Base-by-base conservation (phyloP, 2,113 vertebrate genomes). In the Trichomycterus rosablanca region DNA sequence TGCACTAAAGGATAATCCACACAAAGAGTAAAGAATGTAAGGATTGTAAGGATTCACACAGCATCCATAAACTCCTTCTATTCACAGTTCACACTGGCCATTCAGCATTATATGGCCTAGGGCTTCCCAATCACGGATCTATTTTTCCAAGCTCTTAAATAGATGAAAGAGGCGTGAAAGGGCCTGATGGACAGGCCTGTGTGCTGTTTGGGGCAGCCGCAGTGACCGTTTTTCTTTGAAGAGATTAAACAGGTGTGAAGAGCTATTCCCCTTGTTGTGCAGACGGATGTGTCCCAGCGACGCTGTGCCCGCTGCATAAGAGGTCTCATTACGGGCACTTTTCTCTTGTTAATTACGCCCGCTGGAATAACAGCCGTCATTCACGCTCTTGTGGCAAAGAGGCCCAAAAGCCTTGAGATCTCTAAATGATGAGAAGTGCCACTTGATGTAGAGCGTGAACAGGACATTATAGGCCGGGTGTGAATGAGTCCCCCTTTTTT, bases 161-260 rank as follows among this genome's bases (percentile, higher is more conserved):
- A 30, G 43, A 30, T 48, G 44, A 65, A 48, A 56, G 52, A 57
- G 34, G 63, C 23, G 52, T 35, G 44, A 65, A 64, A 65, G 44
- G 52, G 22, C 45, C 63, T 65, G 63, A 56, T 14, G 52, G 52
- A 65, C 53, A 62, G 51, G 66, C 53, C 53, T 60, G 68, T 56
- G 56, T 66, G 55, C 43, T 52, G 18, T 55, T 56, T 54, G 42
- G 50, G 20, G 49, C 39, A 32, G 50, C 43, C 39, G 43, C 24
- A 50, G 24, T 24, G 22, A 19, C 49, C 20, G 26, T 32, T 26
- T 53, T 16, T 42, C 62, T 70, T 70, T 65, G 49, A 70, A 66
- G 68, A 55, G 56, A 44, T 53, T 37, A 66, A 60, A 60, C 68
- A 66, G 62, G 62, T 66, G 68, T 66, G 19, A 35, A 19, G 11